Conservation (phyloP, 2,888 invertebrate genomes). For the Eutolmus rufibarbis region DNA sequence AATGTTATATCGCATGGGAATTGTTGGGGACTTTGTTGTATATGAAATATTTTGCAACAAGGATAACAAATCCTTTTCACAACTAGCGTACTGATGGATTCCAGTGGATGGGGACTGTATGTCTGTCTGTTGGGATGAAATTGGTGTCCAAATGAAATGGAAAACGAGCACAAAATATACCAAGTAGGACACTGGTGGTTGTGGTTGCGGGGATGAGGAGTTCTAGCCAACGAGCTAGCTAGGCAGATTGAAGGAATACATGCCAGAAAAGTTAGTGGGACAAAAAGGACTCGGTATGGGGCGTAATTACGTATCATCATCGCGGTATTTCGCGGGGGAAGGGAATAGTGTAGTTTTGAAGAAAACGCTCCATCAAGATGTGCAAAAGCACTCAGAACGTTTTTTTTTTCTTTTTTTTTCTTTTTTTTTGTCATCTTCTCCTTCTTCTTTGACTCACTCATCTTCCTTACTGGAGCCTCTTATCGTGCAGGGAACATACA, state of each 20-base stretch:
- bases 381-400: slow-evolving; percentile 11
- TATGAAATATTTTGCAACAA: background rate
- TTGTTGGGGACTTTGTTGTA: background rate
- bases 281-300: background rate
- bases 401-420: slow-evolving; percentile 12
- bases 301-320: slow-evolving; percentile 5
- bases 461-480: slow-evolving; percentile 37
- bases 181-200: slow-evolving; percentile 13
- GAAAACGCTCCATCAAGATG: slow-evolving; percentile 28
- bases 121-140: background rate
- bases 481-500: slow-evolving; percentile 37
- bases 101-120: background rate
- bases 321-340: background rate
- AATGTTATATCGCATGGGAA: background rate
- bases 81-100: slow-evolving; percentile 5
- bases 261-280: slow-evolving; percentile 16
- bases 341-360: background rate
- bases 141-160: slow-evolving; percentile 36
- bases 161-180: slow-evolving; percentile 25
- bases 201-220: background rate
- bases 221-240: background rate
- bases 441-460: slow-evolving; percentile 30
- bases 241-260: background rate
- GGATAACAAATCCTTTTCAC: background rate
- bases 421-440: background rate